A percentile compares a stretch with the other conserved stretches of the same genome.
Conservation (phyloP, 1,140 invertebrate species). For the Delia radicum region DNA sequence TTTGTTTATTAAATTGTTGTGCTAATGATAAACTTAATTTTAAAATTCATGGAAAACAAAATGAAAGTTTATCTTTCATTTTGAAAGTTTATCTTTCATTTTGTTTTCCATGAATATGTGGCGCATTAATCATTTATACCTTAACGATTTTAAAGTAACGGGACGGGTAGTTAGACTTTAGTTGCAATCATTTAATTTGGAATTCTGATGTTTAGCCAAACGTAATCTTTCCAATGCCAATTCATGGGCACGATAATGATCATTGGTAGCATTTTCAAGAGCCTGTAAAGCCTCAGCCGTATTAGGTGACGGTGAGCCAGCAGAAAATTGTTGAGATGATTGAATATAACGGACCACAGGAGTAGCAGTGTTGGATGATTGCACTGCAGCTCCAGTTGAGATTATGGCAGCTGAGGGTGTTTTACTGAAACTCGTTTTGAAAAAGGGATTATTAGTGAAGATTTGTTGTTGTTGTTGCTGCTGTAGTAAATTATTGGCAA, state of each 20-base stretch:
- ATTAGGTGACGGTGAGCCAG: background rate
- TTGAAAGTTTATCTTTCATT: too few relatives aligned
- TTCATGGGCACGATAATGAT: slow-evolving; percentile 49
- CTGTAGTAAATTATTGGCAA: background rate
- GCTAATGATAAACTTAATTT: too few relatives aligned
- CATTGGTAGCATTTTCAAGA: slow-evolving; percentile 41
- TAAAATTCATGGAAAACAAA: too few relatives aligned
- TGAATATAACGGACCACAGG: background rate
- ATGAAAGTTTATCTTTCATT: too few relatives aligned
- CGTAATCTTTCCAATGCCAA: slow-evolving; percentile 48
- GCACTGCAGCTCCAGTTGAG: background rate
- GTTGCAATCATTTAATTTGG: slow-evolving; percentile 24
- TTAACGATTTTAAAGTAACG: too few relatives aligned
- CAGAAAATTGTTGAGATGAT: background rate
- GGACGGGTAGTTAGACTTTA: background rate
- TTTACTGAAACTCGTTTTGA: too few relatives aligned
- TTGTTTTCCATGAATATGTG: too few relatives aligned
- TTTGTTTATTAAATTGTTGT: too few relatives aligned
- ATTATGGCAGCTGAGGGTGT: too few relatives aligned
- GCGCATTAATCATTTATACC: too few relatives aligned
- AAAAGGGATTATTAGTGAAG: background rate
- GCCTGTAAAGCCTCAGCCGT: slow-evolving; percentile 27
- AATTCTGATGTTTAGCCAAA: slow-evolving; percentile 42
- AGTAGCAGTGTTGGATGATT: background rate
- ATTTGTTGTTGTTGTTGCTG: background rate